These are phyloP conservation scores for Ariopsis seemanni DNA, from an alignment of 2,113 vertebrate genomes.

Conservation along the genomic window DNA sequence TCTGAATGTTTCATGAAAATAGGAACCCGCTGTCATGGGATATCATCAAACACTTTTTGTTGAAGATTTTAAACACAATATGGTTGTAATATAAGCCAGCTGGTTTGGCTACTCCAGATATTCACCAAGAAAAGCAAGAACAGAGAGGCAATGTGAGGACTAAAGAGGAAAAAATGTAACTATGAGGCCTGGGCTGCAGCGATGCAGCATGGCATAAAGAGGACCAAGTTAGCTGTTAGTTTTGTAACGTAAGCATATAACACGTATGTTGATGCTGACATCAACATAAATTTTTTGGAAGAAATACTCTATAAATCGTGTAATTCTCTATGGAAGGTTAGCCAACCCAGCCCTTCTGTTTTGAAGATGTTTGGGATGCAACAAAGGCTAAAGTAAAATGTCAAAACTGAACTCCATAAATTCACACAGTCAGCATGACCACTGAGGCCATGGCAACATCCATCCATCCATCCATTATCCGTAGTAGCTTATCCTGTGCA, in stretches of 20 bases:
- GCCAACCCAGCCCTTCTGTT: neutral
- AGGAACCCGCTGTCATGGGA: constrained; percentile 14
- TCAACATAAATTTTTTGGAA: neutral
- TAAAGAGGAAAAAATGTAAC: neutral
- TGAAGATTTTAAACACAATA: constrained; percentile 30
- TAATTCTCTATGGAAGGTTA: neutral
- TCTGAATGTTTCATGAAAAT: neutral
- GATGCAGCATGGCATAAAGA: no score
- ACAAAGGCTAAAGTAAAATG: neutral
- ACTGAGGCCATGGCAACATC: neutral
- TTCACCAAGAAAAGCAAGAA: constrained; percentile 23
- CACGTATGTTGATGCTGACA: neutral
- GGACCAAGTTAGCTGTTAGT: neutral
- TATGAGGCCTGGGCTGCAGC: neutral
- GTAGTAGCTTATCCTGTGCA: no score
- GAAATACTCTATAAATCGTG: neutral
- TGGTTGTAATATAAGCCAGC: constrained; percentile 35
- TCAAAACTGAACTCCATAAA: neutral
- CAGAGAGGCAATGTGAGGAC: constrained; percentile 4
- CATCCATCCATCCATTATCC: neutral
- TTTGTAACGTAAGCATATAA: neutral
- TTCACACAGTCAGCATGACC: neutral
- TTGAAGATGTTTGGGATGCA: constrained; percentile 20
- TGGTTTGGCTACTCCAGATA: neutral
- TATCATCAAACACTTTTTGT: constrained; percentile 20